Evolutionary conservation across 1,140 invertebrate species (phyloP).

Genomic region (Euschistus heros): DNA sequence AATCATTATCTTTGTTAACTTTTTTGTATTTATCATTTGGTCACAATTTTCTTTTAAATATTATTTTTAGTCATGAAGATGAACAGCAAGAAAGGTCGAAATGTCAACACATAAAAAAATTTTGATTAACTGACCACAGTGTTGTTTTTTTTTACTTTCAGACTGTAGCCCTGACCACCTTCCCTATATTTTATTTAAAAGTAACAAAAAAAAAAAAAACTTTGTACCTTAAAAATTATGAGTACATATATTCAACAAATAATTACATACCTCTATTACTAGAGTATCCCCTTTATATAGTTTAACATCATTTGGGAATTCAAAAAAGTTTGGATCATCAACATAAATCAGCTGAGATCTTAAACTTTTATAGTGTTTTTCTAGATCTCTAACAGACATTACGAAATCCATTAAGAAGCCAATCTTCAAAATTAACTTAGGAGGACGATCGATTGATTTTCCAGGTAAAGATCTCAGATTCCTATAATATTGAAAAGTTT

Average conservation of each 20-base stretch:
- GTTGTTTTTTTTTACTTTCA: too few relatives aligned
- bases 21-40: too few relatives aligned
- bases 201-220: too few relatives aligned
- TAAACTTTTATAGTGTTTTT: constrained; percentile 72
- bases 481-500: constrained; percentile 16
- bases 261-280: constrained; percentile 65
- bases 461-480: constrained; percentile 21
- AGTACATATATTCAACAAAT: not conserved
- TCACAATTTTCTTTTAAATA: too few relatives aligned
- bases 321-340: constrained; percentile 82
- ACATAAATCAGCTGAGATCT: constrained; percentile 74
- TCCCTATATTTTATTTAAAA: too few relatives aligned
- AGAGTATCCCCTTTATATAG: constrained; percentile 88
- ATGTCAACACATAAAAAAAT: too few relatives aligned
- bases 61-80: too few relatives aligned
- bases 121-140: too few relatives aligned
- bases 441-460: constrained; percentile 26
- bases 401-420: constrained; percentile 96
- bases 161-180: too few relatives aligned
- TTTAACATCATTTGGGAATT: constrained; percentile 76
- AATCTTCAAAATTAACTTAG: constrained; percentile 42
- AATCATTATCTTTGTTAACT: too few relatives aligned
- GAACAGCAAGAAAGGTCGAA: too few relatives aligned
- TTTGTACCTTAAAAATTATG: too few relatives aligned
- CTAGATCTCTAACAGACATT: constrained; percentile 71